A percentile compares a stretch with the other conserved stretches of the same genome.
phyloP scores from a whole-genome alignment of 2,113 vertebrate genomes.

The Todiramphus chloris region DNA sequence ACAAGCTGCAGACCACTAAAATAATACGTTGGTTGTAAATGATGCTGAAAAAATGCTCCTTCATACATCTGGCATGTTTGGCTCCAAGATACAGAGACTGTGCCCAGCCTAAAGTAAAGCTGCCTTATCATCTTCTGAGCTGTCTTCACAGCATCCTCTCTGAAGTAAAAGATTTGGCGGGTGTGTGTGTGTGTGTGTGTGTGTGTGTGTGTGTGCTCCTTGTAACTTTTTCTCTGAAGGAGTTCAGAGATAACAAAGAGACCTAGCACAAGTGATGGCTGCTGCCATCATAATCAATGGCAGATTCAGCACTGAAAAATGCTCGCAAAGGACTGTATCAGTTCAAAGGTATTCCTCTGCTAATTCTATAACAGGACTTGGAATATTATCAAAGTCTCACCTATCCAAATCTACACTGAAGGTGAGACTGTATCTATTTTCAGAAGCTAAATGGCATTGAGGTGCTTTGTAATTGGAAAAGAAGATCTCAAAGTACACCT shows the following conservation, averaged over 20 bases:
- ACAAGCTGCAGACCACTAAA: neutral
- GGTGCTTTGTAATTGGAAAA: neutral
- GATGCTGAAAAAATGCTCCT: neutral
- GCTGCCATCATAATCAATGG: neutral
- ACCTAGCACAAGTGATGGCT: neutral
- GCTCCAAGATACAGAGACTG: neutral
- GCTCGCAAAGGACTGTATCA: neutral
- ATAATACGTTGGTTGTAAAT: neutral
- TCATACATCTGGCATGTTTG: neutral
- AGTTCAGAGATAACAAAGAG: neutral
- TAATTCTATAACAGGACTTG: neutral
- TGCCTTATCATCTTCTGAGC: neutral
- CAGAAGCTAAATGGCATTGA: neutral
- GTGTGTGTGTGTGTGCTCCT: neutral
- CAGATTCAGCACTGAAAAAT: neutral
- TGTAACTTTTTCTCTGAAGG: neutral
- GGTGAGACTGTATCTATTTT: neutral
- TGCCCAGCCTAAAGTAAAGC: neutral
- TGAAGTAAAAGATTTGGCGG: neutral
- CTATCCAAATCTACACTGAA: neutral
- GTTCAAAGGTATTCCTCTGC: neutral
- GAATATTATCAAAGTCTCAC: neutral
- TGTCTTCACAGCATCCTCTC: neutral
- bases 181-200: fast-evolving
- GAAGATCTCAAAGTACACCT: neutral